Percentiles rank a stretch among this genome's conserved stretches.
Evolutionary conservation across 2,888 invertebrate genomes (phyloP).

Genomic region (Tachina lurida): DNA sequence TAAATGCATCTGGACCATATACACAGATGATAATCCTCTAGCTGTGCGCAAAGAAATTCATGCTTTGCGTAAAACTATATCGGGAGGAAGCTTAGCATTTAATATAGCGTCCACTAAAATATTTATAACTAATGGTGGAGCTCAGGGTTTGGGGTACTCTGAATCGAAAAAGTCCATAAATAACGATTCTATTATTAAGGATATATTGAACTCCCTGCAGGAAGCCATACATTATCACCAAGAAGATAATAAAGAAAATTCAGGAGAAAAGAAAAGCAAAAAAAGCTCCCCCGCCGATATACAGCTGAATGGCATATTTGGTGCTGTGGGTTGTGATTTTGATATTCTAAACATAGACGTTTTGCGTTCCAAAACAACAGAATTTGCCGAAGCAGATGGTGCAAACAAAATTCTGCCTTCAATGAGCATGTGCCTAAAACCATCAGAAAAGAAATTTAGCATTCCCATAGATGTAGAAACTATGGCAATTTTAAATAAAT

Average conservation of each 20-base stretch:
- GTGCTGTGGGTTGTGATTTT: slow-evolving; percentile 77
- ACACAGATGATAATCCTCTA: slow-evolving; percentile 85
- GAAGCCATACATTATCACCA: slow-evolving; percentile 65
- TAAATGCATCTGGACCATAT: slow-evolving; percentile 86
- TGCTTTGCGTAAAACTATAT: slow-evolving; percentile 87
- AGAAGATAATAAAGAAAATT: slow-evolving; percentile 70
- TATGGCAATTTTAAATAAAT: slow-evolving; percentile 87
- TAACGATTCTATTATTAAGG: slow-evolving; percentile 76
- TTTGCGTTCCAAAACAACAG: slow-evolving; percentile 79
- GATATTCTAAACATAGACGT: slow-evolving; percentile 80
- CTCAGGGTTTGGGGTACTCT: slow-evolving; percentile 73
- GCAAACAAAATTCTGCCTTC: slow-evolving; percentile 70
- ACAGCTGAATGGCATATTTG: slow-evolving; percentile 70
- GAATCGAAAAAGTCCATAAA: slow-evolving; percentile 70
- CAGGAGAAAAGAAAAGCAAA: slow-evolving; percentile 61
- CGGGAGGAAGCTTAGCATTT: slow-evolving; percentile 89
- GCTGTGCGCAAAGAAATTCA: slow-evolving; percentile 86
- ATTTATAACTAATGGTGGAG: slow-evolving; percentile 85
- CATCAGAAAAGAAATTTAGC: slow-evolving; percentile 77
- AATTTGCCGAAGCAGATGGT: slow-evolving; percentile 72
- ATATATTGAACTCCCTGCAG: slow-evolving; percentile 74
- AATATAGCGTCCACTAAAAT: slow-evolving; percentile 86
- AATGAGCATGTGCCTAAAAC: slow-evolving; percentile 76
- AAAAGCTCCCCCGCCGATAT: slow-evolving; percentile 26
- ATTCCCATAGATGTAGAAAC: slow-evolving; percentile 88